These are phyloP conservation scores for Loripinus fragilis DNA, from an alignment of 2,888 invertebrate species.

Conservation along the genomic window DNA sequence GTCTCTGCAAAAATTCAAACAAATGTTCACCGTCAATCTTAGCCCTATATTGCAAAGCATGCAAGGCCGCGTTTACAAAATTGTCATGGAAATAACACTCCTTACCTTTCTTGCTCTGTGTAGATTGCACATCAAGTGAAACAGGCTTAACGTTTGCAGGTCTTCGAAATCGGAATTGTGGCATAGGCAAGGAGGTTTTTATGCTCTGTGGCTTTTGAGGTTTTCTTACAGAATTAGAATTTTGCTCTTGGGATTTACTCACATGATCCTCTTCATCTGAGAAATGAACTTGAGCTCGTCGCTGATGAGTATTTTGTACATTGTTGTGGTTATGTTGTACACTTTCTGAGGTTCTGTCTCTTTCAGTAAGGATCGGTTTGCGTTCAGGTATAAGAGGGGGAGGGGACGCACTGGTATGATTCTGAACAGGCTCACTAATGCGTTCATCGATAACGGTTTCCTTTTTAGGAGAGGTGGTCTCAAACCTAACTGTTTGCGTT, in stretches of 20 bases:
- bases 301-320: constrained; percentile 25
- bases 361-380: constrained; percentile 49
- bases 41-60: constrained; percentile 54
- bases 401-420: constrained; percentile 47
- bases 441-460: constrained; percentile 45
- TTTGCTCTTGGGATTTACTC: constrained; percentile 61
- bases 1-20: constrained; percentile 73
- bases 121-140: background rate
- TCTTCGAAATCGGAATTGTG: constrained; percentile 57
- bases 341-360: constrained; percentile 35
- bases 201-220: constrained; percentile 49
- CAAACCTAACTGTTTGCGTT: constrained; percentile 41
- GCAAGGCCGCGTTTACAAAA: constrained; percentile 33
- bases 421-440: constrained; percentile 53
- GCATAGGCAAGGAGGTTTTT: constrained; percentile 57
- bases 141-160: constrained; percentile 33
- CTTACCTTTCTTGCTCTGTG: constrained; percentile 64
- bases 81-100: constrained; percentile 7
- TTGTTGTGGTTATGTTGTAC: constrained; percentile 17
- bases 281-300: constrained; percentile 58
- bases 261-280: constrained; percentile 54
- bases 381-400: constrained; percentile 54
- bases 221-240: constrained; percentile 28
- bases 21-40: constrained; percentile 64
- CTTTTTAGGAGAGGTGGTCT: constrained; percentile 36